Conservation (phyloP, 2,113 vertebrate species). For the Engraulis encrasicolus region DNA sequence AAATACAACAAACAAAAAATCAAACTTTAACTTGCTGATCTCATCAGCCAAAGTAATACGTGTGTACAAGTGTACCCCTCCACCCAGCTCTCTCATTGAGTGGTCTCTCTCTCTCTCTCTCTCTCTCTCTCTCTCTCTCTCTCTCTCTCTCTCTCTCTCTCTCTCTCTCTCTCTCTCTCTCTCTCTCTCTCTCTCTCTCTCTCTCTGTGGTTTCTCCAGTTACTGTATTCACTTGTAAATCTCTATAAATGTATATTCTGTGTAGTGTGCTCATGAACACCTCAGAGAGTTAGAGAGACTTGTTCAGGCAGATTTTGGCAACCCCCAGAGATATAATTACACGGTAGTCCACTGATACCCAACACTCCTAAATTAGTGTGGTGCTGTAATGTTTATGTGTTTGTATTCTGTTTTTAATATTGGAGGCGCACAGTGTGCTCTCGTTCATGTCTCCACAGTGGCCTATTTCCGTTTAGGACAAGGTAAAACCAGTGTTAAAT, state of each 20-base stretch:
- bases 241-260: conserved; percentile 50
- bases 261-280: conserved; percentile 20
- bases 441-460: background rate
- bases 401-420: background rate
- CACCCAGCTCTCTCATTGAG: too few species aligned
- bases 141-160: background rate
- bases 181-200: background rate
- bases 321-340: conserved; percentile 7
- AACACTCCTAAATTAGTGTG: background rate
- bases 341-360: background rate
- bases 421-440: background rate
- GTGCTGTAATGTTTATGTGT: background rate
- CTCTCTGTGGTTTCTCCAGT: background rate
- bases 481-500: background rate
- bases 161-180: too few species aligned
- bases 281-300: conserved; percentile 12
- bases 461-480: background rate
- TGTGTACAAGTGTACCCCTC: too few species aligned
- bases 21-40: too few species aligned
- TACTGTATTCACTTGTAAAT: conserved; percentile 26
- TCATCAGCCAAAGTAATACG: too few species aligned
- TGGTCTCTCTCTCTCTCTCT: too few species aligned
- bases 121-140: background rate
- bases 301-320: conserved; percentile 10
- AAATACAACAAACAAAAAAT: too few species aligned